These are phyloP conservation scores for Zapus hudsonius DNA, from an alignment of 2,113 vertebrate genomes.

Conservation along the genomic window DNA sequence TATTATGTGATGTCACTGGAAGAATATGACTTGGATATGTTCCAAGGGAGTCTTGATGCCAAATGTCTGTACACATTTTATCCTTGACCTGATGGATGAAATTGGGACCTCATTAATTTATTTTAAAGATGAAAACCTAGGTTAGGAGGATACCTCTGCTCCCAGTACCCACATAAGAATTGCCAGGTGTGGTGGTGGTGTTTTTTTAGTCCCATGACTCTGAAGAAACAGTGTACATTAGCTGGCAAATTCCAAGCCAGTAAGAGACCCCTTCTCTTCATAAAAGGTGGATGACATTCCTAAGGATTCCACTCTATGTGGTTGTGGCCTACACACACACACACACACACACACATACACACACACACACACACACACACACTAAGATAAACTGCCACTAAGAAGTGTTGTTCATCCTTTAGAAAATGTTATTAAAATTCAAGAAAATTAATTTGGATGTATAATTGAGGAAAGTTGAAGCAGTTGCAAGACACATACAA, in stretches of 20 bases:
- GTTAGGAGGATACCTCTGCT: too few species aligned
- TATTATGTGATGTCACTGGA: not conserved
- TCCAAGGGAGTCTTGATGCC: not conserved
- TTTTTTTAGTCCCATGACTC: too few species aligned
- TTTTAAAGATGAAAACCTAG: constrained; percentile 36
- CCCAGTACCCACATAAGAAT: too few species aligned
- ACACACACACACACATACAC: too few species aligned
- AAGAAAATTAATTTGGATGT: constrained; percentile 43
- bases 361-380: too few species aligned
- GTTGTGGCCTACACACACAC: too few species aligned
- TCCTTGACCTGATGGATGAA: constrained; percentile 10
- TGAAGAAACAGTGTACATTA: too few species aligned
- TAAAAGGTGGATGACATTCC: too few species aligned
- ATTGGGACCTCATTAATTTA: not conserved
- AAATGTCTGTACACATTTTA: constrained; percentile 39
- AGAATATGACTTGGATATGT: not conserved
- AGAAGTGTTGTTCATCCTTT: not conserved
- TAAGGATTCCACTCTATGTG: not conserved
- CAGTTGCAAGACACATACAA: not conserved
- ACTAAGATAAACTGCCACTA: not conserved
- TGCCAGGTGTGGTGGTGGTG: too few species aligned
- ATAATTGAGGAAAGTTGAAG: not conserved
- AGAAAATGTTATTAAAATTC: constrained; percentile 48
- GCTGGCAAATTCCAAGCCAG: too few species aligned
- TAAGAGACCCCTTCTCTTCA: too few species aligned